Conservation (phyloP, 1,140 invertebrate species). For the Cheumatopsyche charites region DNA sequence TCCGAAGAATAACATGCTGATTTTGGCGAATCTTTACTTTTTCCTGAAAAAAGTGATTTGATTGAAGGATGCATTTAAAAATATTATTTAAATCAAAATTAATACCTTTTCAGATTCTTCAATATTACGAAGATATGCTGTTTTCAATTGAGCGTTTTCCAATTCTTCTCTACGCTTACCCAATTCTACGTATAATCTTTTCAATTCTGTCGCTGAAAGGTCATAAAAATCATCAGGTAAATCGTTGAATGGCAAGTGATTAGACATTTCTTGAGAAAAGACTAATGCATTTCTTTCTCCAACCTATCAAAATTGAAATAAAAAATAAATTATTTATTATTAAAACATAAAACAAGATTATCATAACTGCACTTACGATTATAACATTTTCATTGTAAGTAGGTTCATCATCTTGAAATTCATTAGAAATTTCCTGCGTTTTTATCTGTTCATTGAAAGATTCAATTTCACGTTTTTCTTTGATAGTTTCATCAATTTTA, state of each 20-base stretch:
- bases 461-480: background rate
- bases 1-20: conserved; percentile 62
- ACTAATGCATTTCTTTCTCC: conserved; percentile 61
- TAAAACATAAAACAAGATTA: too few species aligned
- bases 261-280: conserved; percentile 58
- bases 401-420: conserved; percentile 10
- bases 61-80: too few species aligned
- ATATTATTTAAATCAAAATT: too few species aligned
- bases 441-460: background rate
- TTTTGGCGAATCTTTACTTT: conserved; percentile 60
- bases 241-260: conserved; percentile 54
- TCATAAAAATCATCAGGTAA: conserved; percentile 70
- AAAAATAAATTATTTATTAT: too few species aligned
- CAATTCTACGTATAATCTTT: conserved; percentile 61
- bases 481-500: background rate
- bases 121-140: conserved; percentile 57
- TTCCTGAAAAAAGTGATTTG: conserved; percentile 42
- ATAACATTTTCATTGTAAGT: background rate
- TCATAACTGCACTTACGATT: background rate
- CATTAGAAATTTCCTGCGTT: conserved; percentile 10
- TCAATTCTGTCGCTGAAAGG: conserved; percentile 65
- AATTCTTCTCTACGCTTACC: conserved; percentile 58
- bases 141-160: conserved; percentile 62
- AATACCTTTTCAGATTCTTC: conserved; percentile 54
- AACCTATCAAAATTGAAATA: conserved; percentile 52